Evolutionary conservation across 2,797 vertebrate species (phyloP), one percentile per base, ranked within the genome.

Genomic region (Trachops cirrhosus): DNA sequence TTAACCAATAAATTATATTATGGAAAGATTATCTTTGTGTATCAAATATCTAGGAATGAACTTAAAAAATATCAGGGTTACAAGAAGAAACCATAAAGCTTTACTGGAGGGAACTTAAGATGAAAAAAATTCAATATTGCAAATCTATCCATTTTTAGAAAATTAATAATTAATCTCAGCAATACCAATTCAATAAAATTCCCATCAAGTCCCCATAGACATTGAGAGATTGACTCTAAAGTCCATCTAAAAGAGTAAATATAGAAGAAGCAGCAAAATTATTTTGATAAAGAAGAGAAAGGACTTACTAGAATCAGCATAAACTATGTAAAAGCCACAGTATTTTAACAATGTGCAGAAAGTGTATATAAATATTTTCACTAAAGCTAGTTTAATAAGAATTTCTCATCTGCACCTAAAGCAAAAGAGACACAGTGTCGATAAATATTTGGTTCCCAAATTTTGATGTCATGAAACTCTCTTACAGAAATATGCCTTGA

Each of bases 111-210:
- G 54, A 59, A 34, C 48, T 39, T 71, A 90, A 90, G 24, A 94
- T 50, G 16, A 71, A 88, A 86, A 90, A 86, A 59, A 50, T 41
- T 48, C 75, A 86, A 67, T 87, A 73, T 71, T 73, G 46, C 24
- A 84, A 86, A 90, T 93, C 37, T 62, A 84, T 46, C 29, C 6
- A 87, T 62, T 94, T 8, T 90, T 77, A 21, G 48, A 86, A 86
- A 90, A 93, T 93, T 59, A 94, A 93, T 86, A 80, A 87, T 87
- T 91, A 84, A 87, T 83, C 39, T 94, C 57, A 77, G 52, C 50
- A 46, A 68, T 39, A 62, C 16, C 48, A 62, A 78, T 34, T 90
- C 62, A 84, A 79, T 52, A 95, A 71, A 54, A 83, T 83, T 83
- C 44, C 46, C 50, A 80, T 54, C 54, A 77, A 96, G 26, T 22